Percentiles rank a stretch among this genome's conserved stretches.
These are phyloP conservation scores for Meloidogyne chitwoodi DNA, from an alignment of 1,140 invertebrate species.

Conservation along the genomic window DNA sequence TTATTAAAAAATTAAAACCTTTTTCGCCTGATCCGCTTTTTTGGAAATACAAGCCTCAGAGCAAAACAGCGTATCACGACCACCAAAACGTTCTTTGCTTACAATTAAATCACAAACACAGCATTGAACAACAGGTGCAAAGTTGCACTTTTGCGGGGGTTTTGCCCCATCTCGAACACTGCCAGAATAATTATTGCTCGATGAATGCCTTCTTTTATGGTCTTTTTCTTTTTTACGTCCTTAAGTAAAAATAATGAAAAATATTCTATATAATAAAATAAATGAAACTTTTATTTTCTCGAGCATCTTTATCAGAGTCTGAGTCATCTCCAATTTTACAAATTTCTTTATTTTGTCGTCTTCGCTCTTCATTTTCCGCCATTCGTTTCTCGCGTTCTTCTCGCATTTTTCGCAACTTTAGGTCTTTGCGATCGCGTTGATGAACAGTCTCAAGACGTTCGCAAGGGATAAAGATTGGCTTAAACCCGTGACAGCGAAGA, in stretches of 20 bases:
- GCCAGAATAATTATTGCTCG: neutral
- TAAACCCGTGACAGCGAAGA: neutral
- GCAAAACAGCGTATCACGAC: constrained; percentile 5
- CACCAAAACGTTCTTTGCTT: neutral
- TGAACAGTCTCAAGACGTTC: neutral
- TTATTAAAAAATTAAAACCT: neutral
- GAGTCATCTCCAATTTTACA: neutral
- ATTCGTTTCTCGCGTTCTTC: neutral
- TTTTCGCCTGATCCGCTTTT: neutral
- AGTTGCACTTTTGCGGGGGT: neutral
- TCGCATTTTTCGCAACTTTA: neutral
- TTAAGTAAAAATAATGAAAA: neutral
- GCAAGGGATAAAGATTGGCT: neutral
- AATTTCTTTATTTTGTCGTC: neutral
- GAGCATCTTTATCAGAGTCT: neutral
- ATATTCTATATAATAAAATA: too few relatives aligned
- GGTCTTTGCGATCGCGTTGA: neutral
- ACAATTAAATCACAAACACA: constrained; percentile 13
- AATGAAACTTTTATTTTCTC: neutral
- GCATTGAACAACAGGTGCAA: constrained; percentile 8
- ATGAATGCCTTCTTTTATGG: neutral
- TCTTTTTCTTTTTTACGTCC: neutral
- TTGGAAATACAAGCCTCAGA: constrained; percentile 7
- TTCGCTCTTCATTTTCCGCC: neutral
- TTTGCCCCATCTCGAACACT: neutral